A percentile compares a stretch with the other conserved stretches of the same genome.
These are phyloP conservation scores for Silurus asotus DNA, from an alignment of 2,113 vertebrate genomes.

Conservation along the genomic window DNA sequence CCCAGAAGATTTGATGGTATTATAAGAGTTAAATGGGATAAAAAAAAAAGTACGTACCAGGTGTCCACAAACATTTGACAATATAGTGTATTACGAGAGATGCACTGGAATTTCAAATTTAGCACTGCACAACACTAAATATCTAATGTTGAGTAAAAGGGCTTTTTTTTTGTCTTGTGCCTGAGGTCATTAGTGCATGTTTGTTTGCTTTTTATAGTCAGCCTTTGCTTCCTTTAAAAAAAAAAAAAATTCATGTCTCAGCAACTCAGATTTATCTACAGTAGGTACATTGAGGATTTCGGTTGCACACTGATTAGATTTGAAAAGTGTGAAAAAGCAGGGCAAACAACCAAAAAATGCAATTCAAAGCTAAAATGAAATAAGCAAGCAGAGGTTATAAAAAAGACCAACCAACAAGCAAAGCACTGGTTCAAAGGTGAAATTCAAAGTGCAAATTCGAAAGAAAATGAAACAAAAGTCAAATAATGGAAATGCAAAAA, in stretches of 20 bases:
- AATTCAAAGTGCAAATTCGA: background rate
- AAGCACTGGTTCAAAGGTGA: background rate
- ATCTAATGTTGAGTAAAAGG: background rate
- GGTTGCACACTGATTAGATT: background rate
- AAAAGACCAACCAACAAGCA: background rate
- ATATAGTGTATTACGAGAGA: background rate
- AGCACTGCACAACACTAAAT: background rate
- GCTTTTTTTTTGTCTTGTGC: background rate
- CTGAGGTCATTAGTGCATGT: background rate
- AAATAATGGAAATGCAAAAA: background rate
- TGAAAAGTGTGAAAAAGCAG: background rate
- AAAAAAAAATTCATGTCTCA: background rate
- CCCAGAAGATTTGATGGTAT: no score
- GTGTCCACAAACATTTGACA: no score
- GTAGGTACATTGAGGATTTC: background rate
- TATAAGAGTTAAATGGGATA: no score
- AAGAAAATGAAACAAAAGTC: background rate
- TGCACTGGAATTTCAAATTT: no score
- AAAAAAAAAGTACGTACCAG: no score
- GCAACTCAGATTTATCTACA: background rate
- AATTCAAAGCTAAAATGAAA: background rate
- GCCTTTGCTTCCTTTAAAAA: background rate
- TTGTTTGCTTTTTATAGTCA: background rate
- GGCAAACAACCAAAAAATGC: background rate
- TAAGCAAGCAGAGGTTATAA: background rate